Evolutionary conservation across 2,888 invertebrate species (phyloP).

Genomic region (Ectemnius lituratus): DNA sequence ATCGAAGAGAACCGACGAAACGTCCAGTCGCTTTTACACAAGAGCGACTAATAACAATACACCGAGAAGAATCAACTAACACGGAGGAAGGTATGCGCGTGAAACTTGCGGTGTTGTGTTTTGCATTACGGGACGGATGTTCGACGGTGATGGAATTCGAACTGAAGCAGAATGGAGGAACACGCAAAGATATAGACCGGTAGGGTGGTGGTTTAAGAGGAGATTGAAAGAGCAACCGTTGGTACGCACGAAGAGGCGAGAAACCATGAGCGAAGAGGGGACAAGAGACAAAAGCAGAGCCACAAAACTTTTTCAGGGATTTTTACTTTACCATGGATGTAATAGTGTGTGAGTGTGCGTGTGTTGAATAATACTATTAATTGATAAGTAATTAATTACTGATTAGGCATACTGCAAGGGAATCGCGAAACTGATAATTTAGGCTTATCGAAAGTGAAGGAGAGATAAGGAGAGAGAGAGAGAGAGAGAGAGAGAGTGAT

Average conservation of each 20-base stretch:
- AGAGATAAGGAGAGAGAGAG: conserved; percentile 7
- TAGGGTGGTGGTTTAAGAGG: conserved; percentile 5
- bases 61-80: neutral
- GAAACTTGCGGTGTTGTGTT: conserved; percentile 5
- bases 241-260: conserved; percentile 41
- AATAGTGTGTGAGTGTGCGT: conserved; percentile 76
- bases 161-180: conserved; percentile 6
- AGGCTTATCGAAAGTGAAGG: conserved; percentile 45
- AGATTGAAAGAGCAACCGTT: conserved; percentile 55
- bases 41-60: conserved; percentile 23
- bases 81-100: neutral
- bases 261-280: conserved; percentile 19
- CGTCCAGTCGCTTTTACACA: conserved; percentile 44
- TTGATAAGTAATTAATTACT: conserved; percentile 76
- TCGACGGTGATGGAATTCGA: neutral
- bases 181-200: conserved; percentile 2
- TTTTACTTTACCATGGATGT: conserved; percentile 76
- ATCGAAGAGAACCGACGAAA: conserved; percentile 33
- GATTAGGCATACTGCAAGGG: conserved; percentile 64
- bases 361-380: conserved; percentile 76
- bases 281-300: conserved; percentile 44
- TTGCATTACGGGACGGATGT: neutral
- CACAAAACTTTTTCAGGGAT: conserved; percentile 75
- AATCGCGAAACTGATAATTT: conserved; percentile 43
- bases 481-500: neutral